Percentiles rank a stretch among this genome's conserved stretches.
These are phyloP conservation scores for Oligia strigilis DNA, from an alignment of 2,888 invertebrate species.

Conservation along the genomic window DNA sequence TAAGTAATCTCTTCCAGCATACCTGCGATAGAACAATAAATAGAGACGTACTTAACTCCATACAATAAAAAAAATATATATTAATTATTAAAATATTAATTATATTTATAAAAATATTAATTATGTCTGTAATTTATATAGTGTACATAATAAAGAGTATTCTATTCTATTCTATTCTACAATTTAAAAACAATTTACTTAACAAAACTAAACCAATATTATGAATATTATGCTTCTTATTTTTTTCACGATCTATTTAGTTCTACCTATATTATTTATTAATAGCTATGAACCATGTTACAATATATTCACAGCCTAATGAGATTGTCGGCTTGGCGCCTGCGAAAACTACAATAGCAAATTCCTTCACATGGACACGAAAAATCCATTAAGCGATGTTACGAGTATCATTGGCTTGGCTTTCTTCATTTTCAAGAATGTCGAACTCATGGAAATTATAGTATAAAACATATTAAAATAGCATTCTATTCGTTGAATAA, in stretches of 20 bases:
- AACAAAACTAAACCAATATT: too few species aligned
- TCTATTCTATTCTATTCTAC: too few species aligned
- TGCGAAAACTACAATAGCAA: slow-evolving; percentile 28
- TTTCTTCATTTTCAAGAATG: neutral
- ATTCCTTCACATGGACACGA: neutral
- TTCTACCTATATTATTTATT: neutral
- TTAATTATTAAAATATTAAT: too few species aligned
- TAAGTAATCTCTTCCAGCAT: too few species aligned
- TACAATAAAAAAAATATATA: too few species aligned
- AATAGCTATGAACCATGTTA: neutral
- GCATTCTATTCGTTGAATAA: neutral
- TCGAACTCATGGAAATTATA: neutral
- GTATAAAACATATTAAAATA: neutral
- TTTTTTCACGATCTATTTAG: slow-evolving; percentile 2
- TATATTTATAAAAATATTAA: too few species aligned
- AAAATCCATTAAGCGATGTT: neutral
- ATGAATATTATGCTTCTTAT: neutral
- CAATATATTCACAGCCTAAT: neutral
- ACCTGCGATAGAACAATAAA: too few species aligned
- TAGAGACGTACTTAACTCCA: too few species aligned
- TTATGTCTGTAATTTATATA: too few species aligned
- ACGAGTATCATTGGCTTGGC: neutral
- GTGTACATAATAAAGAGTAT: too few species aligned
- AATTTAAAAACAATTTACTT: too few species aligned
- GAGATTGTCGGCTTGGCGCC: slow-evolving; percentile 21